Evolutionary conservation across 2,113 vertebrate genomes (phyloP).

Genomic region (Oriolus oriolus): DNA sequence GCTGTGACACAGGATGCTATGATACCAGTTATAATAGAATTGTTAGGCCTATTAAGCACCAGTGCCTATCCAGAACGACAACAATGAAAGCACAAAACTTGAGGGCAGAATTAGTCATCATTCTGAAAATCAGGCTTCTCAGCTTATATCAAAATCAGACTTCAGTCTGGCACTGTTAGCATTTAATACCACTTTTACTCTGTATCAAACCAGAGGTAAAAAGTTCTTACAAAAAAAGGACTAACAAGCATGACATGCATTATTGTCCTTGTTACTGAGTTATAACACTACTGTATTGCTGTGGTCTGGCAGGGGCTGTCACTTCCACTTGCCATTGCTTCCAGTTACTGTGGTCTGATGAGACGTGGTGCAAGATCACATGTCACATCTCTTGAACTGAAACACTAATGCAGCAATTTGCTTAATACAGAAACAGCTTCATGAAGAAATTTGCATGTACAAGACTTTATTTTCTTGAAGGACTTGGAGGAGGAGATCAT

Average conservation of each 20-base stretch:
- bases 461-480: neutral
- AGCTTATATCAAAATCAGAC: neutral
- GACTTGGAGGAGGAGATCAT: neutral
- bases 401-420: neutral
- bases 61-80: fast-evolving
- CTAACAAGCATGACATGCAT: neutral
- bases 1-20: neutral
- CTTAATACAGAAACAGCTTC: neutral
- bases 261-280: neutral
- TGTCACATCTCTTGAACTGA: neutral
- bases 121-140: neutral
- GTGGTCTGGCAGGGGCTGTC: neutral
- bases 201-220: neutral
- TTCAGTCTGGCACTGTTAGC: neutral
- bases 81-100: neutral
- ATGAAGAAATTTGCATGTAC: neutral
- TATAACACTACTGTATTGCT: neutral
- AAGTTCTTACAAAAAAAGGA: neutral
- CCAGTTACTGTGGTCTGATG: neutral
- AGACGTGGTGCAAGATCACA: neutral
- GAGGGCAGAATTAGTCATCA: neutral
- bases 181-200: neutral
- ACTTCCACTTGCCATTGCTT: neutral
- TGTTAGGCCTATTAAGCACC: neutral
- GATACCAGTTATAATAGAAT: neutral